Evolutionary conservation across 1,140 invertebrate genomes (phyloP).

Genomic region (Colletes latitarsis): DNA sequence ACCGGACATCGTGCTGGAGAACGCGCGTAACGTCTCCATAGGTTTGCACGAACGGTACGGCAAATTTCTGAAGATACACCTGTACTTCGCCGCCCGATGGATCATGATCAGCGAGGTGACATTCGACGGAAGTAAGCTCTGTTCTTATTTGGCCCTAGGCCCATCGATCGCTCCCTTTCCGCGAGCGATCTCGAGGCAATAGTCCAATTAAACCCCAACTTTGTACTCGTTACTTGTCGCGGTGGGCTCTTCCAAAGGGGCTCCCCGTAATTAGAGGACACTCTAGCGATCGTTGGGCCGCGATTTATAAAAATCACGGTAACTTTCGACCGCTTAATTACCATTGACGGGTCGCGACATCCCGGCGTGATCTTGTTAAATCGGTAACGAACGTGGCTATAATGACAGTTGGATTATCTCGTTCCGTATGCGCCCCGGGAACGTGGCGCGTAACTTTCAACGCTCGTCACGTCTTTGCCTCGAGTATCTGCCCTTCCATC

Average conservation of each 20-base stretch:
- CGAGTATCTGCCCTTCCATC: conserved; percentile 13
- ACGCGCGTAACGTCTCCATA: conserved; percentile 88
- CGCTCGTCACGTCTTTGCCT: conserved; percentile 33
- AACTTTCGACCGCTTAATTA: conserved; percentile 34
- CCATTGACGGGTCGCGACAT: conserved; percentile 20
- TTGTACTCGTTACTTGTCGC: not conserved
- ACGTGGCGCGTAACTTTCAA: conserved; percentile 58
- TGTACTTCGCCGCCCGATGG: conserved; percentile 89
- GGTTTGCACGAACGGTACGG: conserved; percentile 84
- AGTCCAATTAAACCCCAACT: not conserved
- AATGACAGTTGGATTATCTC: conserved; percentile 40
- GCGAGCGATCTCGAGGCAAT: not conserved
- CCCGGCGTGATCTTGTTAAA: conserved; percentile 31
- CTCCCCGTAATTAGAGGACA: conserved; percentile 30
- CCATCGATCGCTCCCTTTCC: conserved; percentile 7
- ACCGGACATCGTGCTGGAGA: conserved; percentile 87
- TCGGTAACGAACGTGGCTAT: conserved; percentile 42
- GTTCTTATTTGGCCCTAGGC: conserved; percentile 16
- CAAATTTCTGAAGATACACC: conserved; percentile 85
- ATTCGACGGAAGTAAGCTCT: conserved; percentile 84
- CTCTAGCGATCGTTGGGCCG: conserved; percentile 9
- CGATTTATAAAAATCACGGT: conserved; percentile 21
- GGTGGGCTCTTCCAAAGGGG: not conserved
- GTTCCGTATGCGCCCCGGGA: conserved; percentile 19
- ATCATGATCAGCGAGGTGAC: conserved; percentile 90